These are phyloP conservation scores for Ichneumon xanthorius DNA, from an alignment of 2,888 invertebrate species.

Conservation along the genomic window DNA sequence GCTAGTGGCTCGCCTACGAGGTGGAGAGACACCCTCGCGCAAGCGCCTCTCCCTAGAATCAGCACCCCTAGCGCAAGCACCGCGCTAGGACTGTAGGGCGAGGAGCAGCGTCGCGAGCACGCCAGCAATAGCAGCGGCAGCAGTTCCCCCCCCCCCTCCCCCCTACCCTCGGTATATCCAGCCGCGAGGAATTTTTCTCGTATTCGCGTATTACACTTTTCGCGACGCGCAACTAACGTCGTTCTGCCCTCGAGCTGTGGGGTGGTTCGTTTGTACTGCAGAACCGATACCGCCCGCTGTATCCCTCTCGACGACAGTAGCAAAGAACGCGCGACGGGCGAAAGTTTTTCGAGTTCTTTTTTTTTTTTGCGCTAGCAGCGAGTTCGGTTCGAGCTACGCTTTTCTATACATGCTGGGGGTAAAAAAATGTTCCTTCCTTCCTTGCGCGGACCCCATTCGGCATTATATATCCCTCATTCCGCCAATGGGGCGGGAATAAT, in stretches of 20 bases:
- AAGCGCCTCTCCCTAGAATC: slow-evolving; percentile 72
- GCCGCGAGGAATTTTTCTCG: slow-evolving; percentile 53
- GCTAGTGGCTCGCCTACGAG: slow-evolving; percentile 74
- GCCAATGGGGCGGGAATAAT: slow-evolving; percentile 52
- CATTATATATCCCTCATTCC: slow-evolving; percentile 14
- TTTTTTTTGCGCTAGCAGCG: neutral
- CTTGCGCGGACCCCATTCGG: neutral
- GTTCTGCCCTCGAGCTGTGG: slow-evolving; percentile 5
- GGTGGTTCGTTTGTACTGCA: slow-evolving; percentile 8
- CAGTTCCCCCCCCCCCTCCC: slow-evolving; percentile 14
- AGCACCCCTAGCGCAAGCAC: slow-evolving; percentile 61
- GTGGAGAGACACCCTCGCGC: slow-evolving; percentile 69
- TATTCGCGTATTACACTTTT: slow-evolving; percentile 50
- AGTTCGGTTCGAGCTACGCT: neutral
- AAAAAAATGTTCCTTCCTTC: neutral
- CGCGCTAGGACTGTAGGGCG: slow-evolving; percentile 7
- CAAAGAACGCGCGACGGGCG: neutral
- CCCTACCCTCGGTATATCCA: slow-evolving; percentile 26
- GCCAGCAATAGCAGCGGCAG: slow-evolving; percentile 5
- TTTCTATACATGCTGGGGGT: neutral
- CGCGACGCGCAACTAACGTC: slow-evolving; percentile 16
- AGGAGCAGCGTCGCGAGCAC: slow-evolving; percentile 11
- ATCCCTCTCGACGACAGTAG: slow-evolving; percentile 3
- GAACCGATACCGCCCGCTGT: slow-evolving; percentile 34
- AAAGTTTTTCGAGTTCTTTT: slow-evolving; percentile 29